Evolutionary conservation across 2,888 invertebrate genomes (phyloP).

Genomic region (Vannuccia rotundouncinata): DNA sequence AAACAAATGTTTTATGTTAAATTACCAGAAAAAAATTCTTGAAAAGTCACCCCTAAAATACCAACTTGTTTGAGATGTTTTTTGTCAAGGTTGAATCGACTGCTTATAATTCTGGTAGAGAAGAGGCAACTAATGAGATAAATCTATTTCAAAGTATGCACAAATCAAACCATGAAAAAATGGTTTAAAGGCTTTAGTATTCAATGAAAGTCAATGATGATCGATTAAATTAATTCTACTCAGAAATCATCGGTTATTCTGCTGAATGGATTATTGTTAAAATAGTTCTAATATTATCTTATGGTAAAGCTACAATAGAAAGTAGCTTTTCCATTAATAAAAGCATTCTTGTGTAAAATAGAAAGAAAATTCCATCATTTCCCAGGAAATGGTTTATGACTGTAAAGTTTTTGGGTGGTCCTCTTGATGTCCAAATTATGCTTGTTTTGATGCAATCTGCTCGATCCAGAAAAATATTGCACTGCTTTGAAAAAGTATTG

Average conservation of each 20-base stretch:
- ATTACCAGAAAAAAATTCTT: background rate
- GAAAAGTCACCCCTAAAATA: constrained; percentile 18
- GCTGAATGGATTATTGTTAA: background rate
- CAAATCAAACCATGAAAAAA: background rate
- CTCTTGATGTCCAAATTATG: background rate
- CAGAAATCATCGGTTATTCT: background rate
- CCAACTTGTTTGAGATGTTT: background rate
- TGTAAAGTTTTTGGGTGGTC: background rate
- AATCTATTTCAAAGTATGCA: background rate
- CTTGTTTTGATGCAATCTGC: background rate
- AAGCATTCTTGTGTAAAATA: background rate
- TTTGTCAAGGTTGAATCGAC: constrained; percentile 1
- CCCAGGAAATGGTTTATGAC: background rate
- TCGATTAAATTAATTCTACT: background rate
- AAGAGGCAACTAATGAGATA: background rate
- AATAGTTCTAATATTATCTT: too few relatives aligned
- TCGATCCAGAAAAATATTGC: background rate
- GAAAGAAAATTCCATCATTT: background rate
- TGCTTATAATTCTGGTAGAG: constrained; percentile 18
- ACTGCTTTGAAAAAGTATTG: background rate
- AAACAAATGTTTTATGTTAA: background rate
- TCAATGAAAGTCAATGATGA: background rate
- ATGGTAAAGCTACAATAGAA: background rate
- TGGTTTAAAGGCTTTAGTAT: background rate
- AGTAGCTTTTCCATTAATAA: background rate